Conservation (phyloP, 2,888 invertebrate genomes). For the Enoplolaimus lenunculus region DNA sequence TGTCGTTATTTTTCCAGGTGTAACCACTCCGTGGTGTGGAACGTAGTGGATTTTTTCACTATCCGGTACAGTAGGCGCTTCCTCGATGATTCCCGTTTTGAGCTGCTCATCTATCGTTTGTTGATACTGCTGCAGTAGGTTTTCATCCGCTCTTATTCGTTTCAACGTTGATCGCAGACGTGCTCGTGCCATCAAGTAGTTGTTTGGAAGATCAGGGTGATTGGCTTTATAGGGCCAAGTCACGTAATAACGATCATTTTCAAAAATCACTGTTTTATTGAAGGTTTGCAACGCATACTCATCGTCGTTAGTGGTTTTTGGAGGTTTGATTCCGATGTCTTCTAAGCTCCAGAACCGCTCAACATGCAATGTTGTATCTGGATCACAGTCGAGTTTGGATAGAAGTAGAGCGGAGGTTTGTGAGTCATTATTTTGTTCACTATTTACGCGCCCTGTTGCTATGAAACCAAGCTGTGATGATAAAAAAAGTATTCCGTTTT, state of each 20-base stretch:
- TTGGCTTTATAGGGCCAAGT: background rate
- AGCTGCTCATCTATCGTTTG: conserved; percentile 19
- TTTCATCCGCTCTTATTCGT: background rate
- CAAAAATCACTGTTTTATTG: background rate
- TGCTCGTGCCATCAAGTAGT: background rate
- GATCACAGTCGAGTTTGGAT: background rate
- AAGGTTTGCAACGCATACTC: background rate
- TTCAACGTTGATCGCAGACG: background rate
- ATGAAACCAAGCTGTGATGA: background rate
- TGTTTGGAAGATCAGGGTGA: background rate
- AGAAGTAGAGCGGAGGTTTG: background rate
- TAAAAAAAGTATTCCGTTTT: background rate
- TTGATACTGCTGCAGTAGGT: conserved; percentile 19
- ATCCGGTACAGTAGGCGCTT: background rate
- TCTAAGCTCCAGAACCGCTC: background rate
- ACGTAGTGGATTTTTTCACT: conserved; percentile 23
- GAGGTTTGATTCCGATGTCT: background rate
- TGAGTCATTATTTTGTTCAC: background rate
- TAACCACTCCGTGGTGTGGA: conserved; percentile 26
- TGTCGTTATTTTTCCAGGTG: conserved; percentile 22
- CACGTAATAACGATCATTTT: background rate
- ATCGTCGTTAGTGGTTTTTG: background rate
- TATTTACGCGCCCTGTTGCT: background rate
- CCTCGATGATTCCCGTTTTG: conserved; percentile 21
- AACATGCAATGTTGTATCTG: background rate